Base-by-base conservation (phyloP, 2,888 invertebrate genomes). In the Drosophila nigricruria region DNA sequence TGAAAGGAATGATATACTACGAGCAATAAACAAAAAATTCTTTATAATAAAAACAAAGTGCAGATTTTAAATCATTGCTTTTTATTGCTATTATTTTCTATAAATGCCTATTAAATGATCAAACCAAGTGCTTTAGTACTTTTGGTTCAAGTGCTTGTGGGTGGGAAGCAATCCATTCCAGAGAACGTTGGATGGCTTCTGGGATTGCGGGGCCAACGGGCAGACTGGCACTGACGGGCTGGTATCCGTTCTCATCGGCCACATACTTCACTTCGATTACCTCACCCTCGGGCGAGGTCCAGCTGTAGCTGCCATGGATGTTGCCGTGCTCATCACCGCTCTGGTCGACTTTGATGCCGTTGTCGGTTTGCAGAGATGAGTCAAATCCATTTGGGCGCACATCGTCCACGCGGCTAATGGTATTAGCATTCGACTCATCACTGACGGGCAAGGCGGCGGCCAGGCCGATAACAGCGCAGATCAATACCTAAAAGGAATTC, bases 211-310 rank as follows among this genome's bases (percentile, higher is more conserved):
- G 89, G 34, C 79, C 66, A 18, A 72, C 73, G 56, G 89, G 91
- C 66, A 89, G 70, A 30, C 63, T 47, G 18, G 58, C 63, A 18
- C 89, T 70, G 34, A 73, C 20, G 5, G 91, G 89, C 49, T 91
- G 91, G 50, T 81, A 91, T 36, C 91, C 90, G 34, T 90, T 57
- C 72, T 91, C 92, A 73, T 92, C 81, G 62, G 91, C 92, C 32
- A 82, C 77, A 76, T 91, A 91, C 5, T 18, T 27, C 5, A 91
- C 58, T 16, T 79, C 66, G 23, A 91, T 58, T 27, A 81, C 79
- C 18, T 78, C 85, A 14, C 91, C 91, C 54, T 91, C 91, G 49
- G 91, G 90, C 8, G 89, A 84, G 5, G 82, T 43, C 80, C 80
- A 91, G 34, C 65, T 58, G 53, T 65, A 90, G 20, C 49, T 40